These are phyloP conservation scores for Acinonyx jubatus DNA, from an alignment of 2,113 vertebrate species.

Conservation along the genomic window DNA sequence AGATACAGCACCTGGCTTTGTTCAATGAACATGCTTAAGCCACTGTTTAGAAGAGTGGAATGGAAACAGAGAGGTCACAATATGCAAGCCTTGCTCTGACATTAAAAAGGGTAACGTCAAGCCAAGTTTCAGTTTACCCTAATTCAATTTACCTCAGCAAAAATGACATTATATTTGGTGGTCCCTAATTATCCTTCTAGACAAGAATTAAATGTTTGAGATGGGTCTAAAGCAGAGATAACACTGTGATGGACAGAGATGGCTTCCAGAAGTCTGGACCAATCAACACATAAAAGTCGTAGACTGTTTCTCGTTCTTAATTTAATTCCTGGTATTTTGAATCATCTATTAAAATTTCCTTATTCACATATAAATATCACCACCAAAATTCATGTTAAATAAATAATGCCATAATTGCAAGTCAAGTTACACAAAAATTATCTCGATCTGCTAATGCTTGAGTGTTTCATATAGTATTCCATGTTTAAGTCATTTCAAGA, in stretches of 20 bases:
- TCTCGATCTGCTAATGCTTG: not conserved
- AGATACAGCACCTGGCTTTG: not conserved
- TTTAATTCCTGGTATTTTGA: slow-evolving; percentile 7
- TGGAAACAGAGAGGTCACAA: not conserved
- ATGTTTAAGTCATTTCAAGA: not conserved
- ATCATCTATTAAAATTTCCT: not conserved
- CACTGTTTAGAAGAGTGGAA: not conserved
- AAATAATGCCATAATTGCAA: not conserved
- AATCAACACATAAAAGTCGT: not conserved
- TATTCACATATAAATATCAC: not conserved
- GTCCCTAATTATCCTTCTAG: slow-evolving; percentile 15
- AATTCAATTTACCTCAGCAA: not conserved
- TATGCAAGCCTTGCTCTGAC: not conserved
- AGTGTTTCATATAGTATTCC: not conserved
- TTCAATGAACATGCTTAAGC: not conserved
- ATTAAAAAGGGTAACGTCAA: not conserved
- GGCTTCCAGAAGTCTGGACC: not conserved
- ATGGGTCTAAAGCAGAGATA: not conserved
- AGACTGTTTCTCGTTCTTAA: not conserved
- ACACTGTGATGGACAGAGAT: not conserved
- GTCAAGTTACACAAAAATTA: slow-evolving; percentile 40
- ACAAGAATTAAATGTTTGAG: not conserved
- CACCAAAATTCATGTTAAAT: not conserved
- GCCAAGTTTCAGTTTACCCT: not conserved
- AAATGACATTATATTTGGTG: not conserved